A percentile compares a stretch with the other conserved stretches of the same genome.
Conservation (phyloP, 2,113 vertebrate genomes). For the Dromaius novaehollandiae region DNA sequence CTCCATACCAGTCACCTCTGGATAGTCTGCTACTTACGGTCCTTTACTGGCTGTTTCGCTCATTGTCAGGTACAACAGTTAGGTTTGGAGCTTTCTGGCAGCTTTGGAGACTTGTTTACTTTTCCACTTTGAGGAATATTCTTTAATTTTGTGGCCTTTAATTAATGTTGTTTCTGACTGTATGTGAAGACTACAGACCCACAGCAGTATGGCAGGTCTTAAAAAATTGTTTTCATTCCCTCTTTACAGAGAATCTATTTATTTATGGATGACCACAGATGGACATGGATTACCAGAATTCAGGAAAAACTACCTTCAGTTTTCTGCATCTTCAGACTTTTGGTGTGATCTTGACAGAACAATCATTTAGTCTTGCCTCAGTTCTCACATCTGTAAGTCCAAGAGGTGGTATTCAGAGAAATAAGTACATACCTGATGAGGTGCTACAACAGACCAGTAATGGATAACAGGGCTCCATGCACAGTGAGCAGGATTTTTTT, state of each 20-base stretch:
- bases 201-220: neutral
- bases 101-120: neutral
- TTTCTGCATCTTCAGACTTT: neutral
- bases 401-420: neutral
- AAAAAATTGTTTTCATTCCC: neutral
- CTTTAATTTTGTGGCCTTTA: neutral
- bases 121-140: neutral
- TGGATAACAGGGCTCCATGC: neutral
- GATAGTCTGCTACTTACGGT: neutral
- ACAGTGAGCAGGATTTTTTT: neutral
- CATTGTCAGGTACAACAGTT: neutral
- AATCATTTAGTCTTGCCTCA: neutral
- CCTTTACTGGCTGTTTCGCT: neutral
- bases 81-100: neutral
- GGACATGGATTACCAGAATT: neutral
- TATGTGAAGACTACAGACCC: neutral
- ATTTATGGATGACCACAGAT: neutral
- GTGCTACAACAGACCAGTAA: neutral
- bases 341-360: neutral
- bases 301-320: neutral
- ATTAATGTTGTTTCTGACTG: neutral
- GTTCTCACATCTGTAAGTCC: neutral
- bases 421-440: neutral
- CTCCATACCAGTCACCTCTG: neutral
- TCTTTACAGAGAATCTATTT: neutral